Conservation (phyloP, 2,888 invertebrate species). For the Teleogryllus oceanicus region DNA sequence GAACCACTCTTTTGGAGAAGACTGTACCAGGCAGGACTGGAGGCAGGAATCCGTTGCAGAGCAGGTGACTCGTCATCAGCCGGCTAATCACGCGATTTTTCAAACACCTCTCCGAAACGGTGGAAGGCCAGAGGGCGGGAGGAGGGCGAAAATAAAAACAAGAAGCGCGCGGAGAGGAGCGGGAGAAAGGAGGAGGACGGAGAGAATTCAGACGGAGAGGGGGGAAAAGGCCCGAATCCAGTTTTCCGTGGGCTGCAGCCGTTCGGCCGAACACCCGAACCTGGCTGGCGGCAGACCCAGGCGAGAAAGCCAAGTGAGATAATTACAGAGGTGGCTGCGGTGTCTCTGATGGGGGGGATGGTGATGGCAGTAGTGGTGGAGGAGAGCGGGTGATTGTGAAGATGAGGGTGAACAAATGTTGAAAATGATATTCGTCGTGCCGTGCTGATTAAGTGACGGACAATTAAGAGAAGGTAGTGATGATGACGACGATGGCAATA, state of each 20-base stretch:
- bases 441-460: too few relatives aligned
- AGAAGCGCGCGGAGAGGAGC: neutral
- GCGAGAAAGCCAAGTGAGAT: neutral
- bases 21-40: neutral
- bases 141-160: neutral
- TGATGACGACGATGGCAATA: too few relatives aligned
- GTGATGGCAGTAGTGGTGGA: neutral
- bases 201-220: neutral
- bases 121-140: neutral
- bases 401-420: too few relatives aligned
- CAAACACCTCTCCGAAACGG: neutral
- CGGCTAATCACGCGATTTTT: conserved; percentile 5
- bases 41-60: neutral
- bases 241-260: neutral
- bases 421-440: too few relatives aligned
- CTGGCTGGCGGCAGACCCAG: neutral
- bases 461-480: too few relatives aligned
- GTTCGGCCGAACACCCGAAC: too few relatives aligned
- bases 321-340: neutral
- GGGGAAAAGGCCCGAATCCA: neutral
- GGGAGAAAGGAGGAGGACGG: neutral
- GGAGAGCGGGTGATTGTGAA: too few relatives aligned
- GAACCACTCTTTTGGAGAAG: neutral
- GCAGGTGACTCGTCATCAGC: neutral
- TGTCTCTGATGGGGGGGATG: neutral